These are phyloP conservation scores for Erethizon dorsatum DNA, from an alignment of 2,797 vertebrate species.

Conservation along the genomic window DNA sequence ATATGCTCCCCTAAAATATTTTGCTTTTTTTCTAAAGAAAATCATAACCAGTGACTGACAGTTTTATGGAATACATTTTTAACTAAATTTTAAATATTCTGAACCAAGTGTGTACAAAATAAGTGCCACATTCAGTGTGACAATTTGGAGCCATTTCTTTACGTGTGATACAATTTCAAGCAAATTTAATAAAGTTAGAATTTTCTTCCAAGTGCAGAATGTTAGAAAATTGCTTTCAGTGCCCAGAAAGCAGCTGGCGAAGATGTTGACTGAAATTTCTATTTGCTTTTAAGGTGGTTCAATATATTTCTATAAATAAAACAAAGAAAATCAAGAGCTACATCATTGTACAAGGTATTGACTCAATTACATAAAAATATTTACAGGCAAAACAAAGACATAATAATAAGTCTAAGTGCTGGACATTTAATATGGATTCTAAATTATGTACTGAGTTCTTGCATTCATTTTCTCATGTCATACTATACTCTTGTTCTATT, in stretches of 20 bases:
- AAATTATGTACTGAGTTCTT: not conserved
- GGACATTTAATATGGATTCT: not conserved
- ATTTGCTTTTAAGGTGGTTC: not conserved
- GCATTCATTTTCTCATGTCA: not conserved
- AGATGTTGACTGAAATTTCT: not conserved
- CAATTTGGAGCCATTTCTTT: not conserved
- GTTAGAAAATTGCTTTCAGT: slow-evolving; percentile 60
- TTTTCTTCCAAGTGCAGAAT: slow-evolving; percentile 67
- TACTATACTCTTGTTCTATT: not conserved
- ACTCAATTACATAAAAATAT: slow-evolving; percentile 59
- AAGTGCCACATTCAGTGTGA: slow-evolving; percentile 17
- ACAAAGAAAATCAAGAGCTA: not conserved
- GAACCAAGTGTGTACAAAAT: not conserved
- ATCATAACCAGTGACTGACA: not conserved
- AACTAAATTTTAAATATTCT: slow-evolving; percentile 55
- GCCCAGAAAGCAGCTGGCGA: slow-evolving; percentile 61
- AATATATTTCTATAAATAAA: slow-evolving; percentile 61
- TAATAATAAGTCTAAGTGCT: not conserved
- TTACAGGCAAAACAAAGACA: not conserved
- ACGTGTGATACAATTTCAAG: slow-evolving; percentile 55
- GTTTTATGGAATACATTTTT: not conserved
- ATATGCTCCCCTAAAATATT: not conserved
- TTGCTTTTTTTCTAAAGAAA: not conserved
- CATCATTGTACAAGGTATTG: not conserved
- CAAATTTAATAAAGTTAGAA: slow-evolving; percentile 65